phyloP scores from a whole-genome alignment of 2,797 vertebrate genomes.

The Sebastes vulpes region DNA sequence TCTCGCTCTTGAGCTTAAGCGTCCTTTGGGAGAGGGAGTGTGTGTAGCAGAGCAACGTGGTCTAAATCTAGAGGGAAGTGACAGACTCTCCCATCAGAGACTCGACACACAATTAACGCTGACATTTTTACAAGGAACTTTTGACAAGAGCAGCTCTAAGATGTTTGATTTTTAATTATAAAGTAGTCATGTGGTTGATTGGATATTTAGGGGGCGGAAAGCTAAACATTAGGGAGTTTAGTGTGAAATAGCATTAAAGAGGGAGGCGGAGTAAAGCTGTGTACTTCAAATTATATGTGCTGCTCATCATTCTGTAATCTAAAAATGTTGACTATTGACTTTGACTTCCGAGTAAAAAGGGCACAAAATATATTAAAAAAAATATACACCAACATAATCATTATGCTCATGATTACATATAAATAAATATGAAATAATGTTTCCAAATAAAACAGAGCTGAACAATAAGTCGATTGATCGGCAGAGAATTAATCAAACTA shows the following conservation, averaged over 20 bases:
- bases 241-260: conserved; percentile 3
- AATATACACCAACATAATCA: too few relatives aligned
- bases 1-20: conserved; percentile 47
- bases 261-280: neutral
- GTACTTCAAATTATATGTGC: conserved; percentile 9
- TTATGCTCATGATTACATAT: neutral
- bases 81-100: neutral
- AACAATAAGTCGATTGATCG: neutral
- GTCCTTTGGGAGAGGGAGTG: conserved; percentile 34
- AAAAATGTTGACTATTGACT: conserved; percentile 6
- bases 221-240: conserved; percentile 26
- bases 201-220: conserved; percentile 1
- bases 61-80: conserved; percentile 12
- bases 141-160: neutral
- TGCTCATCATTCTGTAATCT: neutral
- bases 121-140: neutral
- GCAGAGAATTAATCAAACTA: neutral
- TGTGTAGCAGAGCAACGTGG: conserved; percentile 13
- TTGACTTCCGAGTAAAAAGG: neutral
- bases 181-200: conserved; percentile 3
- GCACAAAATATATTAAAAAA: neutral
- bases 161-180: conserved; percentile 35
- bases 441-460: neutral
- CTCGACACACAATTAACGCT: neutral
- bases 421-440: neutral